These are phyloP conservation scores for Musca vetustissima DNA, from an alignment of 1,140 invertebrate genomes.

Conservation along the genomic window DNA sequence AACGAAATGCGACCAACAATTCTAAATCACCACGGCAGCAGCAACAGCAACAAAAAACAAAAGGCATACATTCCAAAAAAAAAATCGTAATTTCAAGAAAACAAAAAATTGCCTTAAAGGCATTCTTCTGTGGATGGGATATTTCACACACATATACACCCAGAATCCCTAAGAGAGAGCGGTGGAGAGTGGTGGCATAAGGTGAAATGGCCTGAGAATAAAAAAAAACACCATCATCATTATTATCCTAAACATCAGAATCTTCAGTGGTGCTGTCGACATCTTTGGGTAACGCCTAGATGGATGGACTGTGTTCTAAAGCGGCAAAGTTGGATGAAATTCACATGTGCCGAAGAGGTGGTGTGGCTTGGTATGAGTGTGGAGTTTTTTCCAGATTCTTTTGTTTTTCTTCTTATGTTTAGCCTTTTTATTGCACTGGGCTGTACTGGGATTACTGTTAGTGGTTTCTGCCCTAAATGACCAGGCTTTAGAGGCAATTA, in stretches of 20 bases:
- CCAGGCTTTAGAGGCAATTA: constrained; percentile 12
- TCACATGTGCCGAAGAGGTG: background rate
- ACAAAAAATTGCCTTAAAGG: constrained; percentile 13
- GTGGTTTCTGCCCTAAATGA: background rate
- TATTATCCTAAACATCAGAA: constrained; percentile 1
- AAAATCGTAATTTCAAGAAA: background rate
- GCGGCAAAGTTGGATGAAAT: background rate
- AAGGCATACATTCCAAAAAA: too few species aligned
- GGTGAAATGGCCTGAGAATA: background rate
- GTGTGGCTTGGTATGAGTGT: background rate
- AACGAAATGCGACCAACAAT: too few species aligned
- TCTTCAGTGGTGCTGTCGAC: background rate
- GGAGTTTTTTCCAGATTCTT: background rate
- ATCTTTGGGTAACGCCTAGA: background rate
- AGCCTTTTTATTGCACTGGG: too few species aligned
- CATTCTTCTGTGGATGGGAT: background rate
- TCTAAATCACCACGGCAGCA: too few species aligned
- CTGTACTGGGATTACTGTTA: too few species aligned
- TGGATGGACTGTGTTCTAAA: too few species aligned
- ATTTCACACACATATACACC: background rate
- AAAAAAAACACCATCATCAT: too few species aligned
- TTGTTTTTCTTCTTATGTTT: too few species aligned
- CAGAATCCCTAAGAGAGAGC: background rate
- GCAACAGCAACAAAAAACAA: too few species aligned
- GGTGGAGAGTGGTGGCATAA: background rate